Evolutionary conservation across 2,888 invertebrate genomes (phyloP).

Genomic region (Epinotia demarniana): DNA sequence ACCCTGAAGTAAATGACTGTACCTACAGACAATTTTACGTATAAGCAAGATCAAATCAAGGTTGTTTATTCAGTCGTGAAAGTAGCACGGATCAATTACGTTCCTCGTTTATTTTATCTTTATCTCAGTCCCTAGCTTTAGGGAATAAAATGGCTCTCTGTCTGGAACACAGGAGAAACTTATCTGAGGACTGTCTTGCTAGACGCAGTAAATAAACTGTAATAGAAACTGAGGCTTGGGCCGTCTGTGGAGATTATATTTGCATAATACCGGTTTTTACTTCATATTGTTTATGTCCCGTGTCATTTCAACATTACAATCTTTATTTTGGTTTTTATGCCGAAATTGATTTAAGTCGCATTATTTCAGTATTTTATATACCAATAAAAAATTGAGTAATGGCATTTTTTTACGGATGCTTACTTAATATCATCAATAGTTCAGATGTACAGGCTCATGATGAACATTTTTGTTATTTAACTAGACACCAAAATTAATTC

Average conservation of each 20-base stretch:
- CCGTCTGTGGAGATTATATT: not conserved
- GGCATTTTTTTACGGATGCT: too few species aligned
- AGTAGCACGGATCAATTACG: constrained; percentile 1
- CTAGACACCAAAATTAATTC: too few species aligned
- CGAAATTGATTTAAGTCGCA: too few species aligned
- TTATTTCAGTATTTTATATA: too few species aligned
- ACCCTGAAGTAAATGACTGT: not conserved
- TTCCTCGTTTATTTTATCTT: constrained; percentile 23
- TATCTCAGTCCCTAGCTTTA: constrained; percentile 2
- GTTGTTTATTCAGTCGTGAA: constrained; percentile 1
- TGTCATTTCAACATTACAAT: too few species aligned
- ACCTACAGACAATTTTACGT: not conserved
- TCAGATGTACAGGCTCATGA: too few species aligned
- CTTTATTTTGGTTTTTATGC: too few species aligned
- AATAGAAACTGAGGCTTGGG: constrained; percentile 8
- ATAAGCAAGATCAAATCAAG: not conserved
- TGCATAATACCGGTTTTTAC: not conserved
- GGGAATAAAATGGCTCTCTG: constrained; percentile 18
- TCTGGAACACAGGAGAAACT: constrained; percentile 28
- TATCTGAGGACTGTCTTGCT: constrained; percentile 33
- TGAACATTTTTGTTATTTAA: too few species aligned
- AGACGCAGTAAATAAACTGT: constrained; percentile 37
- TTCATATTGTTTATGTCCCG: not conserved
- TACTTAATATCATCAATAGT: too few species aligned
- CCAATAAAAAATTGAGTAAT: too few species aligned